Percentiles rank a stretch among this genome's conserved stretches.
Evolutionary conservation across 2,888 invertebrate species (phyloP).

Genomic region (Philereme vetulata): DNA sequence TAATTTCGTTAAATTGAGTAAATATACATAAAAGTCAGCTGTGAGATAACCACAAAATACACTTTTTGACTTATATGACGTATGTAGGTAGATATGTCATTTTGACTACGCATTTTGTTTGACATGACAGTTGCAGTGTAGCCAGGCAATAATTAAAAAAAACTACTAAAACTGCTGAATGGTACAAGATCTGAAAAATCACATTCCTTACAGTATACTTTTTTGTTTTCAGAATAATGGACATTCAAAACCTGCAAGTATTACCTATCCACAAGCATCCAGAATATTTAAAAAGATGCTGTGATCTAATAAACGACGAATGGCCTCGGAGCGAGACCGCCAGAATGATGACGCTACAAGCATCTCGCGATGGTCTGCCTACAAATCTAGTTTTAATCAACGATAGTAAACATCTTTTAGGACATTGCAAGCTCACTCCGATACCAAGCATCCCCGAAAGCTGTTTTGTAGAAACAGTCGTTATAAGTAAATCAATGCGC

Average conservation of each 20-base stretch:
- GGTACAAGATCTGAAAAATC: not conserved
- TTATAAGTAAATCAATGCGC: conserved; percentile 88
- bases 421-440: conserved; percentile 91
- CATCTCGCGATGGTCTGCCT: conserved; percentile 89
- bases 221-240: conserved; percentile 53
- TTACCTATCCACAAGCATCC: conserved; percentile 89
- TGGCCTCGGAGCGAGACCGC: conserved; percentile 93
- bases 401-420: conserved; percentile 84
- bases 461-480: conserved; percentile 92
- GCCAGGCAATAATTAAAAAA: conserved; percentile 11
- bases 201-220: not conserved
- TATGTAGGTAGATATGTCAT: too few relatives aligned
- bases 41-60: conserved; percentile 24
- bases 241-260: conserved; percentile 69
- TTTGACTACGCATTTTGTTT: not conserved
- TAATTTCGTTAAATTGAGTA: not conserved
- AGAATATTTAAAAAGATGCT: conserved; percentile 88
- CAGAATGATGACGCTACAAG: conserved; percentile 88
- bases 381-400: conserved; percentile 88
- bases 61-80: not conserved
- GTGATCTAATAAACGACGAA: conserved; percentile 91
- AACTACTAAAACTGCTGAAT: not conserved
- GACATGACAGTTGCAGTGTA: conserved; percentile 21
- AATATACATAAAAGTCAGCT: conserved; percentile 8
- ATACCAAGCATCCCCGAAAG: conserved; percentile 88